Evolutionary conservation across 2,113 vertebrate species (phyloP).

Genomic region (Cichladusa arquata): DNA sequence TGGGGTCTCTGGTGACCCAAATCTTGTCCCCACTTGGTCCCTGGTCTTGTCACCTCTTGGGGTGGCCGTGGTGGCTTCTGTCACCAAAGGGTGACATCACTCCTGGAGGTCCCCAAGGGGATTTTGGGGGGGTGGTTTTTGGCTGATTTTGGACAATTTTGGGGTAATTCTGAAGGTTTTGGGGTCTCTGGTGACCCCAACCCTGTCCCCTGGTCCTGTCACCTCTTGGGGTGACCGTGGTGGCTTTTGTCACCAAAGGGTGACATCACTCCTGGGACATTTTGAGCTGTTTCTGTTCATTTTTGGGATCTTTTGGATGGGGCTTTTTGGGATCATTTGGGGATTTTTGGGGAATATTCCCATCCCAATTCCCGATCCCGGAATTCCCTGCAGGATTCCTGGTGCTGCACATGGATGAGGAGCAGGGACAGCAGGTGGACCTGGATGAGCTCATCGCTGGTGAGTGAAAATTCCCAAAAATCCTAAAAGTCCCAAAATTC

Average conservation of each 20-base stretch:
- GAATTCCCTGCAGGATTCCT: neutral
- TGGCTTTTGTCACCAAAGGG: neutral
- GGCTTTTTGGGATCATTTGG: neutral
- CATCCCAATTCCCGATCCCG: neutral
- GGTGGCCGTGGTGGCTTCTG: neutral
- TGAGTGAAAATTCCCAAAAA: neutral
- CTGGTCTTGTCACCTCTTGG: neutral
- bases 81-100: neutral
- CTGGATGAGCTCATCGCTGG: neutral
- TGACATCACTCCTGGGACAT: neutral
- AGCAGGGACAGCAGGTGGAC: neutral
- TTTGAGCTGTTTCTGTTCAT: neutral
- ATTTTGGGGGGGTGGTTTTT: neutral
- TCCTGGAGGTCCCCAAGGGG: too few relatives aligned
- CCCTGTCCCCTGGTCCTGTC: neutral
- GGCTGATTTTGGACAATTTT: neutral
- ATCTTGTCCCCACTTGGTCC: neutral
- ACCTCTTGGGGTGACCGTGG: neutral
- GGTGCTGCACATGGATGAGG: neutral
- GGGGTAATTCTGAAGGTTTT: neutral
- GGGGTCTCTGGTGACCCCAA: neutral
- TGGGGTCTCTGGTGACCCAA: neutral
- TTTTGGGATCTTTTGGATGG: neutral
- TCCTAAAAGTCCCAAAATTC: neutral
- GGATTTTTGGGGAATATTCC: neutral